A percentile compares a stretch with the other conserved stretches of the same genome.
phyloP scores from a whole-genome alignment of 2,113 vertebrate species.

The Melanerpes aurifrons region DNA sequence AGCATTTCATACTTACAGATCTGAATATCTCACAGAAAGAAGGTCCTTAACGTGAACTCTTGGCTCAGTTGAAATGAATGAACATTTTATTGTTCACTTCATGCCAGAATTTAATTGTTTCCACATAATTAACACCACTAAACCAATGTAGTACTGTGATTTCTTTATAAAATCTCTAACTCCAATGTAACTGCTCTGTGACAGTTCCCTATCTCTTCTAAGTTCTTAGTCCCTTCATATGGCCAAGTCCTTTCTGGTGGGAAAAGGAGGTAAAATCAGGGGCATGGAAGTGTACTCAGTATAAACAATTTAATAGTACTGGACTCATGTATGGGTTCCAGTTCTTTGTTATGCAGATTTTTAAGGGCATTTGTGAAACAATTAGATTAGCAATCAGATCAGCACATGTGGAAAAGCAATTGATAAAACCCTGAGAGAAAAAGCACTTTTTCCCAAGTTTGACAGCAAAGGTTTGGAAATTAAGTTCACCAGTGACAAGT shows the following conservation, averaged over 20 bases:
- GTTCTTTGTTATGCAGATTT: background rate
- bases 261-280: background rate
- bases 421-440: background rate
- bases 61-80: background rate
- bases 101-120: background rate
- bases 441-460: background rate
- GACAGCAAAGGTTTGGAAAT: background rate
- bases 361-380: background rate
- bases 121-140: background rate
- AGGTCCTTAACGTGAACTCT: slow-evolving; percentile 17
- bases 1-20: background rate
- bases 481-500: background rate
- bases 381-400: background rate
- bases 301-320: background rate
- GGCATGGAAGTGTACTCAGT: background rate
- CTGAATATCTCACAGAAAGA: background rate
- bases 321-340: background rate
- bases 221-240: background rate
- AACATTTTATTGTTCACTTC: background rate
- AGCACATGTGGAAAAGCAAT: background rate
- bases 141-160: background rate
- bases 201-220: background rate
- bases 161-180: background rate
- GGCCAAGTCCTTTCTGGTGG: background rate
- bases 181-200: background rate